Conservation (phyloP, 2,797 vertebrate species). For the Dryobates pubescens region DNA sequence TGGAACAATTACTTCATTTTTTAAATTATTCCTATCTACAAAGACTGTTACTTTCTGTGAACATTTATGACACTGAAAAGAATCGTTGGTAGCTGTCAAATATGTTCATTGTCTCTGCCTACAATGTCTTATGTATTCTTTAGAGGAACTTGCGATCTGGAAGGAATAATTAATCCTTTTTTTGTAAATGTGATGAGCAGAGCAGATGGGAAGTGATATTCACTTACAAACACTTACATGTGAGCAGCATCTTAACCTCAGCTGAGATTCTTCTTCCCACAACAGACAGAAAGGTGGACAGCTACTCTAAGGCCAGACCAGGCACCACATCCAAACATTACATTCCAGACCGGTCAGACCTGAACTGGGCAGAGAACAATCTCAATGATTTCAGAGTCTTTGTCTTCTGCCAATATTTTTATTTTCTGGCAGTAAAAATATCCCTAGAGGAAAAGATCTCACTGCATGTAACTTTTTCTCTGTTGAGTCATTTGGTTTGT, state of each 20-base stretch:
- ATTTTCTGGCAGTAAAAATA: conserved; percentile 44
- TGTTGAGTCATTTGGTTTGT: conserved; percentile 52
- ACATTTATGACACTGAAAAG: conserved; percentile 6
- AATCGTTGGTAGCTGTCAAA: background rate
- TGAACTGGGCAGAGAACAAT: background rate
- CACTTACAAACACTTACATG: background rate
- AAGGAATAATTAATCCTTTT: conserved; percentile 29
- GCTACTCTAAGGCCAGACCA: background rate
- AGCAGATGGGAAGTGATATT: conserved; percentile 20
- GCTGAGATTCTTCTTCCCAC: background rate
- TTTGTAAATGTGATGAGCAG: background rate
- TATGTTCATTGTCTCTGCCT: conserved; percentile 13
- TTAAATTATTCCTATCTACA: conserved; percentile 6
- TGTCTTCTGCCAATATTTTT: conserved; percentile 8
- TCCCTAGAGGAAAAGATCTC: conserved; percentile 7
- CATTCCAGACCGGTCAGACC: background rate
- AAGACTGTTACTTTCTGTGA: conserved; percentile 38
- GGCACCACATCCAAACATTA: background rate
- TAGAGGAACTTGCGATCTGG: conserved; percentile 4
- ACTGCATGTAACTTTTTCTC: background rate
- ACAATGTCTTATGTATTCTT: conserved; percentile 6
- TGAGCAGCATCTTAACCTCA: background rate
- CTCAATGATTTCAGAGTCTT: background rate
- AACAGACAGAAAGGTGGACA: background rate
- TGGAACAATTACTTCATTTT: conserved; percentile 24